phyloP scores from a whole-genome alignment of 2,888 invertebrate species.

The Ischnura elegans region DNA sequence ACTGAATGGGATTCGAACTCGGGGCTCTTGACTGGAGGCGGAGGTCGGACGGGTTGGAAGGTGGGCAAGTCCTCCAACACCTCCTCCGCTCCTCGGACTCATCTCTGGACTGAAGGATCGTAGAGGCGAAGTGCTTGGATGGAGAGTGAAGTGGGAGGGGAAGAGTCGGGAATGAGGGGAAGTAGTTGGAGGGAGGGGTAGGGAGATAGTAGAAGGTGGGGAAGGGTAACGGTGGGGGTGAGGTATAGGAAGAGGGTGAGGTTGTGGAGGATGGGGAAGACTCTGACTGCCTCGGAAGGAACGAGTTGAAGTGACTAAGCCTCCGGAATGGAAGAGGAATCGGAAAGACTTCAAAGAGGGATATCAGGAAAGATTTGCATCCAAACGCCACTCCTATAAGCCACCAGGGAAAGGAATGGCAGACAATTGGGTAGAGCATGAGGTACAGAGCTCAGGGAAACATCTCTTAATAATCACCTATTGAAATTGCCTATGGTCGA shows the following conservation, averaged over 20 bases:
- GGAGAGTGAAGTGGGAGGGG: too few species aligned
- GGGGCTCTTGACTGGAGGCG: not conserved
- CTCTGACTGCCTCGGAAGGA: not conserved
- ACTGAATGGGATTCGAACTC: not conserved
- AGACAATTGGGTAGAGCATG: too few species aligned
- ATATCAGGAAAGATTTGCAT: too few species aligned
- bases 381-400: too few species aligned
- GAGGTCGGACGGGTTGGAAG: constrained; percentile 51
- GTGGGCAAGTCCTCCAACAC: constrained; percentile 27
- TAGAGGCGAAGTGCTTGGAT: too few species aligned
- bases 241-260: not conserved
- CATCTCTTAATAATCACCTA: too few species aligned
- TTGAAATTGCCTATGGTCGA: too few species aligned
- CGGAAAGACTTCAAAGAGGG: not conserved
- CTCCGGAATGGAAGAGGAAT: not conserved
- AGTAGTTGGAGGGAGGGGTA: not conserved
- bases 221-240: not conserved
- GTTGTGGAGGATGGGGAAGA: not conserved
- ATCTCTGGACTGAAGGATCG: constrained; percentile 45
- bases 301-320: not conserved
- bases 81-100: constrained; percentile 58
- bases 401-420: too few species aligned
- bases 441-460: too few species aligned
- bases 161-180: not conserved
- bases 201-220: not conserved